phyloP scores from a whole-genome alignment of 1,140 invertebrate genomes.

The Tenebrio molitor region DNA sequence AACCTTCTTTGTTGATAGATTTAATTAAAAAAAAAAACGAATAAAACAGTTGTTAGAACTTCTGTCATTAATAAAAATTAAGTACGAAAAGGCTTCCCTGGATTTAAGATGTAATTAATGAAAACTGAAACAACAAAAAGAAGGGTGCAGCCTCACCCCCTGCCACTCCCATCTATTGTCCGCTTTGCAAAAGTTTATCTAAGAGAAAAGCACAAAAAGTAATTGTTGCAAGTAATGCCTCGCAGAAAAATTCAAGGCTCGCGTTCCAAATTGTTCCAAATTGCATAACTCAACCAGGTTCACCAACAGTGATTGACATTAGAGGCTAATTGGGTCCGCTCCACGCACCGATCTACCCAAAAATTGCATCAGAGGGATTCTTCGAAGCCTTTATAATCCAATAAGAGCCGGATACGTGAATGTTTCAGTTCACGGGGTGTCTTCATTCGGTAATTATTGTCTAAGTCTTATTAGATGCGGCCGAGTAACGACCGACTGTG shows the following conservation, averaged over 20 bases:
- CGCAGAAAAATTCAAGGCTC: slow-evolving; percentile 22
- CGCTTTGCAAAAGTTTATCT: not conserved
- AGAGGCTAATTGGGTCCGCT: slow-evolving; percentile 23
- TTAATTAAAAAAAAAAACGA: no score
- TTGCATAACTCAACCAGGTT: slow-evolving; percentile 20
- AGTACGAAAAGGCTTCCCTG: no score
- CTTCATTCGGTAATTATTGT: slow-evolving; percentile 30
- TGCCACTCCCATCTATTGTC: no score
- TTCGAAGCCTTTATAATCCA: not conserved
- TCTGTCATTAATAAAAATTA: no score
- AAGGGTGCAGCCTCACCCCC: no score
- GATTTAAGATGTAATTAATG: no score
- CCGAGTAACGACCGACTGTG: slow-evolving; percentile 42
- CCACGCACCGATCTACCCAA: not conserved
- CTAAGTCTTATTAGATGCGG: slow-evolving; percentile 25
- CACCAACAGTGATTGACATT: slow-evolving; percentile 26
- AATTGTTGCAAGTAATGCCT: slow-evolving; percentile 19
- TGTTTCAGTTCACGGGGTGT: slow-evolving; percentile 33
- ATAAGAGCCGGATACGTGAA: not conserved
- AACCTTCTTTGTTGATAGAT: no score
- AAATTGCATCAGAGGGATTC: slow-evolving; percentile 19
- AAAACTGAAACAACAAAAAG: no score
- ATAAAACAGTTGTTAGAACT: no score
- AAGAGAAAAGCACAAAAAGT: not conserved
- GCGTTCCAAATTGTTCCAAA: slow-evolving; percentile 1